Evolutionary conservation across 2,797 vertebrate genomes (phyloP).

Genomic region (Rhyacichthys aspro): DNA sequence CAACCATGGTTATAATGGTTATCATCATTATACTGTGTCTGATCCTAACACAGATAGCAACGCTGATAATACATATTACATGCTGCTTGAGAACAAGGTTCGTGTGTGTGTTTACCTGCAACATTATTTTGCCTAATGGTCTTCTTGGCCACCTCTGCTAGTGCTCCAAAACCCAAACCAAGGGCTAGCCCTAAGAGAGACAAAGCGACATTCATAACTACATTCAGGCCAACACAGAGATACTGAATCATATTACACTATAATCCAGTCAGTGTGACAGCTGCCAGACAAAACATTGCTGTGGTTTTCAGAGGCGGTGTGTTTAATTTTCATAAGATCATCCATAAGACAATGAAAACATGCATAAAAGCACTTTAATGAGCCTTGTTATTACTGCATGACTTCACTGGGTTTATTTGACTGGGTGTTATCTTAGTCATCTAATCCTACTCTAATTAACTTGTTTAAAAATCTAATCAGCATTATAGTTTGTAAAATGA

Average conservation of each 20-base stretch:
- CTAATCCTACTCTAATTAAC: not conserved
- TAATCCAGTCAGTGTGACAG: not conserved
- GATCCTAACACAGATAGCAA: no score
- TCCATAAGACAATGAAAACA: constrained; percentile 10
- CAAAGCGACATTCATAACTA: not conserved
- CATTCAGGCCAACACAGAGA: not conserved
- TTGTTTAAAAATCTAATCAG: constrained; percentile 8
- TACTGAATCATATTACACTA: not conserved
- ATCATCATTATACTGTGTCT: no score
- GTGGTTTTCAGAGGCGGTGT: not conserved
- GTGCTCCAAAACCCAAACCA: constrained; percentile 91
- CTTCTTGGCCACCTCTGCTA: constrained; percentile 98
- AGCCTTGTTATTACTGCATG: not conserved
- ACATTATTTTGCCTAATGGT: constrained; percentile 84
- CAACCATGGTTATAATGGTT: no score
- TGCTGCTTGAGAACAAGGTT: not conserved
- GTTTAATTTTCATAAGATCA: not conserved
- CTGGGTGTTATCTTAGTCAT: not conserved
- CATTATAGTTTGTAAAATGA: not conserved
- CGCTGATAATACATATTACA: no score
- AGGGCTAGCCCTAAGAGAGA: constrained; percentile 88
- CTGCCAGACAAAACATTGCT: not conserved
- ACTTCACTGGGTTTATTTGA: not conserved
- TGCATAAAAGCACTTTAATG: not conserved
- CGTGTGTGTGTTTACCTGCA: constrained; percentile 68